Conservation (phyloP, 2,797 vertebrate species). For the Gila robusta region DNA sequence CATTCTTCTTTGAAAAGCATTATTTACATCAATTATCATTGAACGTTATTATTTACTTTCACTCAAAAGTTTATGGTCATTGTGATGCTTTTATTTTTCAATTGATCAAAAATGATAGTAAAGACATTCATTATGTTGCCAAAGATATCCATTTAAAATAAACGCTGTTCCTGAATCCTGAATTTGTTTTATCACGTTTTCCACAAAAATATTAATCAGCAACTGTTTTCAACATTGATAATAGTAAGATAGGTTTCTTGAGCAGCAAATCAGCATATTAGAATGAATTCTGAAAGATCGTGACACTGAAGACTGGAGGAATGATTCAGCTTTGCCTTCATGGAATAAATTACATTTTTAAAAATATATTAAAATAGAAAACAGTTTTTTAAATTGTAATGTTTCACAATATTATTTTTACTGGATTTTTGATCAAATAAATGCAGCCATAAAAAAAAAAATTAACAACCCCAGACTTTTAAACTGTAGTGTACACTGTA, state of each 20-base stretch:
- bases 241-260: neutral
- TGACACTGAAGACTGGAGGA: neutral
- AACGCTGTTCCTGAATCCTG: no score
- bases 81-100: neutral
- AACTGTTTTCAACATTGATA: neutral
- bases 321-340: neutral
- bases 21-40: neutral
- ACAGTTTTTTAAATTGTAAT: neutral
- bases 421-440: neutral
- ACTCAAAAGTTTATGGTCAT: neutral
- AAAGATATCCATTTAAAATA: neutral
- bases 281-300: neutral
- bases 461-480: neutral
- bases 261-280: neutral
- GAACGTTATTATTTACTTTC: neutral
- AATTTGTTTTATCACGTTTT: neutral
- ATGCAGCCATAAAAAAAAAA: neutral
- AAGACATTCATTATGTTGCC: neutral
- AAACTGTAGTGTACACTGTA: neutral
- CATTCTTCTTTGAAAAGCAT: neutral
- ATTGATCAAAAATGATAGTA: neutral
- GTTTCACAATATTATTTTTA: neutral
- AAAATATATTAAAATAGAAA: neutral
- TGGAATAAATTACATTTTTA: neutral
- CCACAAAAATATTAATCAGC: neutral